Percentiles rank a stretch among this genome's conserved stretches.
Evolutionary conservation across 2,888 invertebrate species (phyloP).

Genomic region (Drosophila mercatorum): DNA sequence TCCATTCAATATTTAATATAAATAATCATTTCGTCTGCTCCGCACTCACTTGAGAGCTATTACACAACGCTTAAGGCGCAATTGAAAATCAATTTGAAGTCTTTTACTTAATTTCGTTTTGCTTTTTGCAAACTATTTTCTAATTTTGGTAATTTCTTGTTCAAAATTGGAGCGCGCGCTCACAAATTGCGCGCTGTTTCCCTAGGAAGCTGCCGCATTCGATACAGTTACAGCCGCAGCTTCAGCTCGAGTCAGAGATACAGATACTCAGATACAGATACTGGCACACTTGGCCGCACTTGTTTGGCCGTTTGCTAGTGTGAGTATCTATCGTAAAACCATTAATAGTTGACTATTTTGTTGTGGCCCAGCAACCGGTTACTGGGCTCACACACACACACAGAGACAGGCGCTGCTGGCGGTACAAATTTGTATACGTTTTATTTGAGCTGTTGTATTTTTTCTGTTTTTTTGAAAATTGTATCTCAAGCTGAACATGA

Average conservation of each 20-base stretch:
- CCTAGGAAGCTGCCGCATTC: slow-evolving; percentile 67
- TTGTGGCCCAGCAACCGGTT: slow-evolving; percentile 73
- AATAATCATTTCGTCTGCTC: neutral
- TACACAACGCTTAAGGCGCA: slow-evolving; percentile 51
- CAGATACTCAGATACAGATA: slow-evolving; percentile 23
- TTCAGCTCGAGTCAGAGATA: slow-evolving; percentile 7
- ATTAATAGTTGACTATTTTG: slow-evolving; percentile 76
- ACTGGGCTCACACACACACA: slow-evolving; percentile 36
- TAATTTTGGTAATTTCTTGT: slow-evolving; percentile 59
- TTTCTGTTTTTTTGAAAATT: slow-evolving; percentile 66
- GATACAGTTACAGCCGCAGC: slow-evolving; percentile 19
- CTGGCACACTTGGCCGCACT: slow-evolving; percentile 47
- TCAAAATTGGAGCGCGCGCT: slow-evolving; percentile 61
- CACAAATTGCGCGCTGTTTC: slow-evolving; percentile 41
- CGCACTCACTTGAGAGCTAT: slow-evolving; percentile 19
- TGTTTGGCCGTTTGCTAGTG: slow-evolving; percentile 53
- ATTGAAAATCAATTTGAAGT: slow-evolving; percentile 68
- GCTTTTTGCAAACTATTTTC: slow-evolving; percentile 50
- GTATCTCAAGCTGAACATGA: slow-evolving; percentile 77
- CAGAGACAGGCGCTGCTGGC: slow-evolving; percentile 27
- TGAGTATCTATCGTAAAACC: slow-evolving; percentile 69
- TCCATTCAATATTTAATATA: neutral
- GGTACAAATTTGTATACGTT: slow-evolving; percentile 54
- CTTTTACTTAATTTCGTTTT: slow-evolving; percentile 50
- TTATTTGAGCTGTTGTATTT: slow-evolving; percentile 57